Base-by-base conservation (phyloP, 92 coral and sea anemone species). In the Palythoa grandis region DNA sequence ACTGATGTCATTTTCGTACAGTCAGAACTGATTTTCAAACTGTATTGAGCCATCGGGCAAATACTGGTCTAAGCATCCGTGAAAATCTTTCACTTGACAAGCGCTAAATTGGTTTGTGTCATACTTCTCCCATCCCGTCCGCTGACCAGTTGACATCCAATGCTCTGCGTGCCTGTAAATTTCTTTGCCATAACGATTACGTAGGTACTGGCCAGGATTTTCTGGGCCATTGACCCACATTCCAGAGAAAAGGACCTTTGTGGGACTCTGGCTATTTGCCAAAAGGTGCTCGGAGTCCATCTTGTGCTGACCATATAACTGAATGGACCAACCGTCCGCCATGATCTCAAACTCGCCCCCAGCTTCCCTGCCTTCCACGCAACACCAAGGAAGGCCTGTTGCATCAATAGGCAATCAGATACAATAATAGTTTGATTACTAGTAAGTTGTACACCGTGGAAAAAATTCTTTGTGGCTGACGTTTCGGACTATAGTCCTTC, bases 261-360 rank as follows among this genome's bases (percentile, higher is more conserved):
- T 94, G 19, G 95, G 95, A 7, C 48, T 60, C 63, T 86, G 85
- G 29, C 91, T 94, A 3, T 72, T 71, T 77, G 83, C 87, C 48
- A 87, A 65, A 82, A 90, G 84, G 38, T 71, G 73, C 77, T 87
- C 88, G 8, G 95, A 88, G 76, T 85, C 92, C 98, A 94, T 94
- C 83, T 52, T 90, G 87, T 94, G 98, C 65, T 94, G 98, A 75
- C 98, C 98, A 39, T 90, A 94, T 88, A 94, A 72, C 87, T 94
- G 95, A 37, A 94, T 71, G 84, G 95, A 94, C 98, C 98, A 94
- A 20, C 93, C 90, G 78, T 94, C 94, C 15, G 95, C 98, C 35
- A 92, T 87, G 69, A 94, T 84, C 71, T 94, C 95, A 72, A 94
- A 70, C 61, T 92, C 87, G 47, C 98, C 98, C 11, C 98, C 98